A percentile compares a stretch with the other conserved stretches of the same genome.
These are phyloP conservation scores for Trichogramma pretiosum DNA, from an alignment of 1,140 invertebrate species.

Conservation along the genomic window DNA sequence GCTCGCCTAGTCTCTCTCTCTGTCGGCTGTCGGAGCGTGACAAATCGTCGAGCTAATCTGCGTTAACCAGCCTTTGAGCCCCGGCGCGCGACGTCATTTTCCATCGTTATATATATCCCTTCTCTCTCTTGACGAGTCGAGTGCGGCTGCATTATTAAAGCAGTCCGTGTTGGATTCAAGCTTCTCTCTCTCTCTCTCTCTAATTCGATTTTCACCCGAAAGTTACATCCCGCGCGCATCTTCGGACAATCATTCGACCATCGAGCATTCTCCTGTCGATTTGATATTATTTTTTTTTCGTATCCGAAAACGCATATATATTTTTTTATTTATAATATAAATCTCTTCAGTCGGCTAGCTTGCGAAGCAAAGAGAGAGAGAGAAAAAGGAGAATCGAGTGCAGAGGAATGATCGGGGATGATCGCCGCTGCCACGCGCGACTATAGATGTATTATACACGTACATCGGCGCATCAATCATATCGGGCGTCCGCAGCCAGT, in stretches of 20 bases:
- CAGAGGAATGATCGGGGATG: slow-evolving; percentile 2
- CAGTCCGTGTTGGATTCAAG: too few species aligned
- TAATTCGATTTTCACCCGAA: slow-evolving; percentile 6
- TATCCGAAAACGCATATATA: too few species aligned
- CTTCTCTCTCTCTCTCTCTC: too few species aligned
- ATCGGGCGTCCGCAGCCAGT: slow-evolving; percentile 28
- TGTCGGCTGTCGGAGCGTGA: slow-evolving; percentile 40
- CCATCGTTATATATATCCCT: slow-evolving; percentile 25
- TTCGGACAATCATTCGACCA: too few species aligned
- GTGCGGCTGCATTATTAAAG: too few species aligned
- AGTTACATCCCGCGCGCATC: too few species aligned
- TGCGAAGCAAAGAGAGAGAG: slow-evolving; percentile 1
- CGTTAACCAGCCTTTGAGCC: slow-evolving; percentile 39
- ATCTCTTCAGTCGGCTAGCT: too few species aligned
- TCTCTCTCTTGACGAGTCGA: slow-evolving; percentile 18
- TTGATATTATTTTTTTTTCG: too few species aligned
- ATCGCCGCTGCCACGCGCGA: slow-evolving; percentile 12
- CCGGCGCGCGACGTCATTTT: slow-evolving; percentile 30
- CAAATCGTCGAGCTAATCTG: slow-evolving; percentile 42
- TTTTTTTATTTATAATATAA: too few species aligned
- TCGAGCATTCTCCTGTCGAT: too few species aligned
- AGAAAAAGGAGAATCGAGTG: slow-evolving; percentile 11
- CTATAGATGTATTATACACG: too few species aligned
- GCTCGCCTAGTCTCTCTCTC: slow-evolving; percentile 15
- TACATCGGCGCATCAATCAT: slow-evolving; percentile 40